phyloP scores from a whole-genome alignment of 2,797 vertebrate genomes.

The Pseudopleuronectes americanus region DNA sequence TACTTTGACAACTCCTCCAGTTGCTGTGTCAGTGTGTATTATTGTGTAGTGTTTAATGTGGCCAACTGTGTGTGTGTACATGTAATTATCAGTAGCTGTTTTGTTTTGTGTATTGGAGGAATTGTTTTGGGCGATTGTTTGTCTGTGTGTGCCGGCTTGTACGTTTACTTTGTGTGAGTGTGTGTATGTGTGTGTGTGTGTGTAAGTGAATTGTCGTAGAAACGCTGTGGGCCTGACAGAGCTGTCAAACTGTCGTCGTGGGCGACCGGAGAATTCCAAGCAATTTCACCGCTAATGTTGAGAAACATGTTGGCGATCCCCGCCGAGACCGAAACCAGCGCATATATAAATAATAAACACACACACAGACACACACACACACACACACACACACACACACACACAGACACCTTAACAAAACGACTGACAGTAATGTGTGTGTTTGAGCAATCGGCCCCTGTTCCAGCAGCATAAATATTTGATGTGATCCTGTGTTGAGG shows the following conservation, averaged over 20 bases:
- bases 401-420: conserved; percentile 72
- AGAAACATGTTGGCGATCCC: conserved; percentile 82
- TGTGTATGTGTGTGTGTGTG: conserved; percentile 21
- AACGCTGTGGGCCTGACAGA: conserved; percentile 76
- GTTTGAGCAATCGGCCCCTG: conserved; percentile 76
- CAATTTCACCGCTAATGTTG: conserved; percentile 82
- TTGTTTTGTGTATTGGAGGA: conserved; percentile 17
- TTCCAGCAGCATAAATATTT: conserved; percentile 81
- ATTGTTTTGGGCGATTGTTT: conserved; percentile 29
- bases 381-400: conserved; percentile 62
- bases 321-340: conserved; percentile 58
- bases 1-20: conserved; percentile 18
- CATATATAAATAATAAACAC: conserved; percentile 78
- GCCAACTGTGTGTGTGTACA: background rate
- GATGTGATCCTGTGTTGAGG: conserved; percentile 71
- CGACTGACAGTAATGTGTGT: conserved; percentile 79
- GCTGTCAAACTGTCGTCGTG: conserved; percentile 78
- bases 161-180: background rate
- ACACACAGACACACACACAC: conserved; percentile 52
- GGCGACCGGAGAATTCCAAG: conserved; percentile 78
- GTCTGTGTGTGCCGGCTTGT: background rate
- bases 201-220: conserved; percentile 42
- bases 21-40: conserved; percentile 1
- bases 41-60: conserved; percentile 14
- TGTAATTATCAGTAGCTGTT: conserved; percentile 31